Evolutionary conservation across 2,888 invertebrate genomes (phyloP).

Genomic region (Leptopilina drosophilae): DNA sequence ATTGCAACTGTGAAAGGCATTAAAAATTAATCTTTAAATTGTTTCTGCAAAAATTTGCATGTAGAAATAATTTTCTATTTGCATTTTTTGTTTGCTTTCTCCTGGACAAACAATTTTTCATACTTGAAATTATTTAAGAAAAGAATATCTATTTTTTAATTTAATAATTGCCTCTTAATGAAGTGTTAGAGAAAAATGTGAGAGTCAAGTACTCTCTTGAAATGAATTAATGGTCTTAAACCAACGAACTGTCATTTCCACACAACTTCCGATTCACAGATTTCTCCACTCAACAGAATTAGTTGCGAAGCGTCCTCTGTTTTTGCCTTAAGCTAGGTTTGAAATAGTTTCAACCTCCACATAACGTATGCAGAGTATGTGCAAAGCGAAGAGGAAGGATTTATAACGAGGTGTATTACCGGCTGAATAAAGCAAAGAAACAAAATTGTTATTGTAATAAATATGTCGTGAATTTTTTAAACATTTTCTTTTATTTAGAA

Average conservation of each 20-base stretch:
- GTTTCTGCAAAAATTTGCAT: too few species aligned
- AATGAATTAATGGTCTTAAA: constrained; percentile 26
- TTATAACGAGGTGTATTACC: constrained; percentile 21
- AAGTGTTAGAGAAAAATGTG: background rate
- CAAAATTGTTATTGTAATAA: background rate
- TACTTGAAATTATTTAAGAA: too few species aligned
- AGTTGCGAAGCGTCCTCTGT: constrained; percentile 13
- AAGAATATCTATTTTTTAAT: background rate
- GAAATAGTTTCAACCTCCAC: constrained; percentile 4
- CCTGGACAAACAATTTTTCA: too few species aligned
- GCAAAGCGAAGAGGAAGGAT: constrained; percentile 1
- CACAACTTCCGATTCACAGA: constrained; percentile 18
- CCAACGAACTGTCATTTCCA: constrained; percentile 28
- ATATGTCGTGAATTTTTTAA: too few species aligned
- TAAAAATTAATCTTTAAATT: too few species aligned
- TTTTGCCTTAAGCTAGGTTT: background rate
- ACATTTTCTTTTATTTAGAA: too few species aligned
- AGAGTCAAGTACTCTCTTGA: background rate
- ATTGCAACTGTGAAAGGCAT: too few species aligned
- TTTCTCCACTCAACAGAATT: constrained; percentile 20
- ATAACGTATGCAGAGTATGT: constrained; percentile 3
- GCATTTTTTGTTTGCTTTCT: too few species aligned
- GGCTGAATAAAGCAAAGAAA: background rate
- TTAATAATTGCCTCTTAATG: background rate
- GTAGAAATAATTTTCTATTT: too few species aligned